A percentile compares a stretch with the other conserved stretches of the same genome.
These are phyloP conservation scores for Oxycera nigricornis DNA, from an alignment of 2,888 invertebrate species.

Conservation along the genomic window DNA sequence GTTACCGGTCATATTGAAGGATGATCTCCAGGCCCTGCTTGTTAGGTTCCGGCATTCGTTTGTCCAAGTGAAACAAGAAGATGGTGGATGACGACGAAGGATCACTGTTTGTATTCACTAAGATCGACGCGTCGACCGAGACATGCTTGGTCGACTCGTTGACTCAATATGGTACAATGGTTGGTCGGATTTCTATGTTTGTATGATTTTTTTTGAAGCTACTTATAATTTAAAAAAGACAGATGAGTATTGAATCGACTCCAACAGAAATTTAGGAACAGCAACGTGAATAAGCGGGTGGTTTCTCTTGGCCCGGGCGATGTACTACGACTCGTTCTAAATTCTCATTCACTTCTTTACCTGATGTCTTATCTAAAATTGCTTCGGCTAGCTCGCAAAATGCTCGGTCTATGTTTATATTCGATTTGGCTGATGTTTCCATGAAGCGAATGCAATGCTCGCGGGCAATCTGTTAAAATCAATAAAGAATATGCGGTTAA, in stretches of 20 bases:
- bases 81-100: not conserved
- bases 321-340: constrained; percentile 75
- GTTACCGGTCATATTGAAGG: not conserved
- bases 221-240: constrained; percentile 29
- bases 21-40: no score
- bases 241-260: constrained; percentile 30
- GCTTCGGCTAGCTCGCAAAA: constrained; percentile 95
- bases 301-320: constrained; percentile 66
- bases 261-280: constrained; percentile 57
- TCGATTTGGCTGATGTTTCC: constrained; percentile 97
- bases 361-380: constrained; percentile 89
- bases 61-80: not conserved
- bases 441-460: constrained; percentile 96
- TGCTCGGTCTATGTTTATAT: constrained; percentile 95
- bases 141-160: not conserved
- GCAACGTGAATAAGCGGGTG: constrained; percentile 61
- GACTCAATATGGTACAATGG: not conserved
- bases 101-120: not conserved
- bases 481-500: constrained; percentile 12
- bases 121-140: not conserved
- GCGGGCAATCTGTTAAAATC: constrained; percentile 79
- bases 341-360: constrained; percentile 80
- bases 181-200: not conserved
- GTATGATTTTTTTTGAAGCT: constrained; percentile 7
- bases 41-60: not conserved